phyloP scores from a whole-genome alignment of 1,140 invertebrate species.

The Neuroterus valhalla region DNA sequence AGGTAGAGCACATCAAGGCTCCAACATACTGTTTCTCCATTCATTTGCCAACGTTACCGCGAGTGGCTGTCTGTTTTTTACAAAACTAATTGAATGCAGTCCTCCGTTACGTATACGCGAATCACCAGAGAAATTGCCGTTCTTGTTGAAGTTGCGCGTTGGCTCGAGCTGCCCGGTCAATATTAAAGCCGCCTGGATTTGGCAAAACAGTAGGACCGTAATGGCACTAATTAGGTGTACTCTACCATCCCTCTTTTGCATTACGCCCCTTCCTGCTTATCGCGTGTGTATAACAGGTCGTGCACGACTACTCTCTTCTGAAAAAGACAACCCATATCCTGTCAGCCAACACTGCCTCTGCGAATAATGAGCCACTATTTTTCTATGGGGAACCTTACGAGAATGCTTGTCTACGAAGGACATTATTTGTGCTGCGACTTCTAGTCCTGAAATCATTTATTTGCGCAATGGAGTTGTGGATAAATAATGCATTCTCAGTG shows the following conservation, averaged over 20 bases:
- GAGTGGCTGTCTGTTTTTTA: slow-evolving; percentile 18
- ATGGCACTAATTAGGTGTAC: slow-evolving; percentile 65
- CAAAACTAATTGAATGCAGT: slow-evolving; percentile 40
- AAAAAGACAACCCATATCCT: background rate
- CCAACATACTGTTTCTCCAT: background rate
- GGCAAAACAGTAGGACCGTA: slow-evolving; percentile 61
- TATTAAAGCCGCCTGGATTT: slow-evolving; percentile 60
- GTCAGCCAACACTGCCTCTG: background rate
- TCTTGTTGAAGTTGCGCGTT: background rate
- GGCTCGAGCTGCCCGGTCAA: slow-evolving; percentile 45
- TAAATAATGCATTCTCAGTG: no score
- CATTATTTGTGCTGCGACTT: no score
- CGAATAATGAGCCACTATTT: no score
- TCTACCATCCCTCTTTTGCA: slow-evolving; percentile 43
- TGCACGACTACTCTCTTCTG: background rate
- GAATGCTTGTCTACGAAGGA: no score
- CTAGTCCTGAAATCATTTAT: no score
- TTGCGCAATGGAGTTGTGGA: no score
- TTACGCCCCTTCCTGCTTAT: slow-evolving; percentile 46
- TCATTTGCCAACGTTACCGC: background rate
- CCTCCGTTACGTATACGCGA: slow-evolving; percentile 36
- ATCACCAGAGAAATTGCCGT: slow-evolving; percentile 16
- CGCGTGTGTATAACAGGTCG: slow-evolving; percentile 17
- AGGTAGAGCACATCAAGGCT: background rate
- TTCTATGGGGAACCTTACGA: background rate